Base-by-base conservation (phyloP, 2,113 vertebrate genomes). In the Origma solitaria region DNA sequence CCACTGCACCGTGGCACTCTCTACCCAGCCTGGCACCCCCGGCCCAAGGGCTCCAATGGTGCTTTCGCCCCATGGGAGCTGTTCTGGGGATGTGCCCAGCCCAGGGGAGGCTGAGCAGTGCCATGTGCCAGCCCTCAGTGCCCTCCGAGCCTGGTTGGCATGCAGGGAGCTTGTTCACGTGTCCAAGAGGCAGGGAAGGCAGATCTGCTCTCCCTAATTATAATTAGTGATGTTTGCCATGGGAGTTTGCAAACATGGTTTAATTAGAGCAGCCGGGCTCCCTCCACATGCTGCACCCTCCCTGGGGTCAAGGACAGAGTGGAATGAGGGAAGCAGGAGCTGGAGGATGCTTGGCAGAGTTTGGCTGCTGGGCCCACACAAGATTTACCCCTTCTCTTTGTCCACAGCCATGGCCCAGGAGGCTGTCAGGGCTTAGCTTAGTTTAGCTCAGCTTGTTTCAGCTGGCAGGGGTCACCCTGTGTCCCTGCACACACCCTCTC, bases 221-320 rank as follows among this genome's bases (percentile, higher is more conserved):
- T 85, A 96, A 96, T 94, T 95, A 92, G 92, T 33, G 40, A 87
- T 87, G 93, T 93, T 96, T 96, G 76, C 87, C 94, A 90, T 33
- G 84, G 87, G 95, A 96, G 92, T 95, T 92, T 89, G 92, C 93
- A 96, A 96, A 95, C 85, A 94, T 20, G 70, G 87, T 91, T 95
- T 96, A 96, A 94, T 96, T 94, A 96, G 82, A 94, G 69, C 95
- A 92, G 90, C 61, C 10, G 0, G 78, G 89, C 66, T 92, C 62
- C 54, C 50, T 89, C n/a, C 73, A 28, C 57, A n/a, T 2, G 8
- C 65, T 87, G 69, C 30, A 68, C 60, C 28, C 35, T 94, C 92
- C 79, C 79, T 0, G 8, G 68, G 95, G 92, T 94, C 90, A 96
- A 95, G 94, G 95, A 58, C 94, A 56, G 94, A 85, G 58, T 54